Evolutionary conservation across 2,888 invertebrate genomes (phyloP), one percentile per base, ranked within the genome.

Genomic region (Trachelus troglodyta): DNA sequence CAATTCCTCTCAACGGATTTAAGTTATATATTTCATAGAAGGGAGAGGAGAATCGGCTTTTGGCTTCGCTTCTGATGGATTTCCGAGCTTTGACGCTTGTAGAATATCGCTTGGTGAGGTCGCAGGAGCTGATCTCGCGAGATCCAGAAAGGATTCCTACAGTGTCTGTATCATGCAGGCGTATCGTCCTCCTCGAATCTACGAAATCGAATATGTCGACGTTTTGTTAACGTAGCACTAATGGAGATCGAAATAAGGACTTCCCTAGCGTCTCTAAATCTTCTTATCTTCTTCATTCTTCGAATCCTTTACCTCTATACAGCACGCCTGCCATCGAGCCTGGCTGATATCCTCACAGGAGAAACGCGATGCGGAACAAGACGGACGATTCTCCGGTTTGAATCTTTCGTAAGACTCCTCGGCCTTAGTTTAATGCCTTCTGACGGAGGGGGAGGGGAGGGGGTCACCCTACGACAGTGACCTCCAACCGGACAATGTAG

Each of bases 401-500:
- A 71, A 30, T 71, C 71, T 71, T 23, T 12, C 30, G 15, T 12
- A n/a, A 15, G 33, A 71, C 15, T 69, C n/a, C 12, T 71, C 30
- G 31, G 30, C 3, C 12, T 71, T 15, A 30, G n/a, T 30, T 11
- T 71, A 15, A 33, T 33, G 11, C 12, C 71, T 9, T 4, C 30
- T 23, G 56, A 6, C 9, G 15, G 34, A 11, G 3, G 4, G 4
- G 37, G 37, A 3, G 3, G 12, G 35, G 3, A 12, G 34, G 11
- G 6, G 15, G 40, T 40, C 23, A 9, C 33, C 15, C 11, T 74
- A 35, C 35, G 9, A 23, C 4, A 23, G 12, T 23, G 35, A 12
- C 74, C 23, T 35, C 74, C 11, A 74, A n/a, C 4, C 11, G 31
- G 34, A 75, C 79, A 73, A 73, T 77, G 1, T 56, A 12, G 77